Conservation (phyloP, 2,797 vertebrate species). For the Phylloscopus collybita region DNA sequence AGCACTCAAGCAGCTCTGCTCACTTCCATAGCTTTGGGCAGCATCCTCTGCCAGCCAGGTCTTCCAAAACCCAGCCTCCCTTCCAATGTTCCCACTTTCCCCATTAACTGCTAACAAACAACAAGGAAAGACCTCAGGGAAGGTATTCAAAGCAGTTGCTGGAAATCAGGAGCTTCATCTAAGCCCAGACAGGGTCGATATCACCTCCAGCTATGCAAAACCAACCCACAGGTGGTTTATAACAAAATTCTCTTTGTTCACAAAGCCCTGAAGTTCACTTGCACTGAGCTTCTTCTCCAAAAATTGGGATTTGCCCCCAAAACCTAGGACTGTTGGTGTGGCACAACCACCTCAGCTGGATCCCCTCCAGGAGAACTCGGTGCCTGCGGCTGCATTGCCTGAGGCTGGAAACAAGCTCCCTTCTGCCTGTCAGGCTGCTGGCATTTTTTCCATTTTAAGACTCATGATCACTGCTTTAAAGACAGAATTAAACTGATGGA, state of each 20-base stretch:
- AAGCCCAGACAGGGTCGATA: not conserved
- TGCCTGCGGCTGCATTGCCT: conserved; percentile 1
- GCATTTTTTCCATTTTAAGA: not conserved
- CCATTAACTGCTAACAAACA: fast-evolving
- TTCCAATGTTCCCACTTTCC: not conserved
- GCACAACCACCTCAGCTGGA: not conserved
- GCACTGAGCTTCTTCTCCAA: not conserved
- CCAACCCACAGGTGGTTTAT: not conserved
- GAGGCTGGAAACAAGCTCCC: not conserved
- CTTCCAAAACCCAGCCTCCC: not conserved
- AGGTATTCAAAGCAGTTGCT: not conserved
- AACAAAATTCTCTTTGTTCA: not conserved
- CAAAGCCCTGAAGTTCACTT: not conserved
- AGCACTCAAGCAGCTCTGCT: not conserved
- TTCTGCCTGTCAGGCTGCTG: not conserved
- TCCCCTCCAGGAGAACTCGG: not conserved
- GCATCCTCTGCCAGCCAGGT: not conserved
- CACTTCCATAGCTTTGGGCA: fast-evolving
- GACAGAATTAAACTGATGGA: conserved; percentile 30
- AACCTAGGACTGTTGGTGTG: not conserved
- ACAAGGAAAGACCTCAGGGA: not conserved
- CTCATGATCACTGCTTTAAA: not conserved
- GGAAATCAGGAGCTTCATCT: not conserved
- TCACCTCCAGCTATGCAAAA: not conserved
- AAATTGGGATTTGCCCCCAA: not conserved